phyloP scores from a whole-genome alignment of 2,797 vertebrate species.

The Rhinella marina region DNA sequence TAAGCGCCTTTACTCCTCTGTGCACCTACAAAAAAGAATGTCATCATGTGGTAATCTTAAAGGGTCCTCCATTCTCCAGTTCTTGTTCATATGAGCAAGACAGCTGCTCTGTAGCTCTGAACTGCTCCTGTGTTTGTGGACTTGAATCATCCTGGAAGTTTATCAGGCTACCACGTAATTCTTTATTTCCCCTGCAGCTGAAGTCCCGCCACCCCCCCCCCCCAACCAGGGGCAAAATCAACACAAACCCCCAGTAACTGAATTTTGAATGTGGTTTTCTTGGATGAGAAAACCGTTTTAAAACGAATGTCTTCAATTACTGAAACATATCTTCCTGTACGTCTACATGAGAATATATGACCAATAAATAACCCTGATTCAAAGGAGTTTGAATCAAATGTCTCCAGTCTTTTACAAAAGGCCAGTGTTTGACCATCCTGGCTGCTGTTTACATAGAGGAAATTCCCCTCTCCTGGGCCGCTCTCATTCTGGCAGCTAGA shows the following conservation, averaged over 20 bases:
- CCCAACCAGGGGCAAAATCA: not conserved
- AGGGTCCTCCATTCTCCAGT: too few relatives aligned
- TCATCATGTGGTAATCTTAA: too few relatives aligned
- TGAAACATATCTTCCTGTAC: not conserved
- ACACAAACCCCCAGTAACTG: not conserved
- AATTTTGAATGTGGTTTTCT: not conserved
- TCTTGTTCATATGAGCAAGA: too few relatives aligned
- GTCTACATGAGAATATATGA: not conserved
- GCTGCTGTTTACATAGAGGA: conserved; percentile 41
- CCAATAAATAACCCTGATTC: not conserved
- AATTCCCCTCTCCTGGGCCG: conserved; percentile 30
- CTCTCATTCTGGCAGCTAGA: conserved; percentile 6
- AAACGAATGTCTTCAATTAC: not conserved
- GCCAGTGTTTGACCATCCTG: not conserved
- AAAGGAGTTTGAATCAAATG: not conserved
- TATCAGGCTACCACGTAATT: too few relatives aligned
- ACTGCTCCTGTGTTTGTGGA: too few relatives aligned
- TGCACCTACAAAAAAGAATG: too few relatives aligned
- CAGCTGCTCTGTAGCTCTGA: too few relatives aligned
- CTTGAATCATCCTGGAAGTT: too few relatives aligned
- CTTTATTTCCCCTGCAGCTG: too few relatives aligned
- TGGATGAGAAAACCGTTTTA: not conserved
- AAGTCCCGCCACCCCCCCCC: too few relatives aligned
- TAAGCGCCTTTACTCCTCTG: too few relatives aligned
- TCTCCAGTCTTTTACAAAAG: not conserved